phyloP scores from a whole-genome alignment of 2,888 invertebrate genomes.

The Tenthredo amoena region DNA sequence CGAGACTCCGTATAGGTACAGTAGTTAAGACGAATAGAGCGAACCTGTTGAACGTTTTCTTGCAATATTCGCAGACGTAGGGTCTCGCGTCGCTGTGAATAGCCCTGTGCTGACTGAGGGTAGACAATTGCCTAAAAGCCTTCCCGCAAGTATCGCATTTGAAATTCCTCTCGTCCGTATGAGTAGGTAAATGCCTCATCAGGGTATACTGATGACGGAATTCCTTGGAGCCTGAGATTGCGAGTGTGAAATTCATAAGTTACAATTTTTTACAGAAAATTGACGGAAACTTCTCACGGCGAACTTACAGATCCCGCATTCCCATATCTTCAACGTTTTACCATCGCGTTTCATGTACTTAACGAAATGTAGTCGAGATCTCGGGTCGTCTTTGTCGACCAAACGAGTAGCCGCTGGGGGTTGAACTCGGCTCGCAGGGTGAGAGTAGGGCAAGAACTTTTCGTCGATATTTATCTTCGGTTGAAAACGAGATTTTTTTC shows the following conservation, averaged over 20 bases:
- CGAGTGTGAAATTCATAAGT: neutral
- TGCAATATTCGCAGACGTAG: conserved; percentile 80
- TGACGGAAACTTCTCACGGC: neutral
- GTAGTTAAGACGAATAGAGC: neutral
- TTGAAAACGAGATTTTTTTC: neutral
- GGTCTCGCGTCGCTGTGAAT: conserved; percentile 85
- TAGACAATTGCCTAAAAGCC: conserved; percentile 84
- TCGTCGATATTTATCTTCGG: neutral
- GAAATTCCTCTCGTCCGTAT: conserved; percentile 85
- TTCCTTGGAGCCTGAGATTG: conserved; percentile 69
- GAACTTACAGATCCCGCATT: conserved; percentile 5
- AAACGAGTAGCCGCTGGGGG: neutral
- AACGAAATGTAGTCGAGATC: neutral
- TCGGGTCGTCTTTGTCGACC: conserved; percentile 7
- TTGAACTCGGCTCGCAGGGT: neutral
- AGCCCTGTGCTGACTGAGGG: conserved; percentile 85
- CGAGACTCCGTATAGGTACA: neutral
- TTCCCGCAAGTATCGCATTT: conserved; percentile 84
- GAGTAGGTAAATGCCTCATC: conserved; percentile 83
- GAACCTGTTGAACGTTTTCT: conserved; percentile 48
- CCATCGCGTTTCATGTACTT: neutral
- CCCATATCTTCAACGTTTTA: conserved; percentile 27
- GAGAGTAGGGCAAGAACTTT: neutral
- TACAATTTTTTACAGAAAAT: neutral
- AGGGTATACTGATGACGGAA: conserved; percentile 82